Percentiles rank a stretch among this genome's conserved stretches.
phyloP scores from a whole-genome alignment of 1,140 invertebrate genomes.

The Hermatobates lingyangjiaoensis region DNA sequence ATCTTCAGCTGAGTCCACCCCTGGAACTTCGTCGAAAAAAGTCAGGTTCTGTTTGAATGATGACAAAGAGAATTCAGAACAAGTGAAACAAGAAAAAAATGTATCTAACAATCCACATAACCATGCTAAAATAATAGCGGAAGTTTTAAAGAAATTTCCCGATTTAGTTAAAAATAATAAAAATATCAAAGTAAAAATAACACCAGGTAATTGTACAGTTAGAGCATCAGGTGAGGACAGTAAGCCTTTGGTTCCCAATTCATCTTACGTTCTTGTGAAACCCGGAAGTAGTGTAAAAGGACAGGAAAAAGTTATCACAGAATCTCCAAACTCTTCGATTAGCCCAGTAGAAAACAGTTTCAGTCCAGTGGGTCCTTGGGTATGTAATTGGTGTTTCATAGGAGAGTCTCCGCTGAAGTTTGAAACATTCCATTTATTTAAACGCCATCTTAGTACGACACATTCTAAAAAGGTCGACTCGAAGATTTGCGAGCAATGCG shows the following conservation, averaged over 20 bases:
- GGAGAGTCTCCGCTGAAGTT: constrained; percentile 44
- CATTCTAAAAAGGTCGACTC: constrained; percentile 62
- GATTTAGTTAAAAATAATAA: constrained; percentile 69
- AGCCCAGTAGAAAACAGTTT: constrained; percentile 8
- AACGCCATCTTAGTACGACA: constrained; percentile 59
- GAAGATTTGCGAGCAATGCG: constrained; percentile 66
- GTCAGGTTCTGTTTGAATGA: constrained; percentile 27
- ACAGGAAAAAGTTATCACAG: background rate
- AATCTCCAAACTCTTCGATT: background rate
- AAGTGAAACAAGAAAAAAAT: constrained; percentile 24
- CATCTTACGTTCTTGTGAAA: constrained; percentile 32
- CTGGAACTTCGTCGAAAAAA: constrained; percentile 20
- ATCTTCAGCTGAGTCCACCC: constrained; percentile 5
- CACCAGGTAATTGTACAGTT: constrained; percentile 33
- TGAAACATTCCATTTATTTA: constrained; percentile 51
- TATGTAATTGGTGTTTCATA: constrained; percentile 43
- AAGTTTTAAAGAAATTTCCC: constrained; percentile 52
- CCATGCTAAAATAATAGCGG: constrained; percentile 59
- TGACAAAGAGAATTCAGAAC: constrained; percentile 28
- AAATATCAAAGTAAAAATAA: constrained; percentile 69
- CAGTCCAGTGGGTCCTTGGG: constrained; percentile 39
- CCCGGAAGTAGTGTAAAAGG: constrained; percentile 18
- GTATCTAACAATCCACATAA: constrained; percentile 31
- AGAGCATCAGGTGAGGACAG: constrained; percentile 18
- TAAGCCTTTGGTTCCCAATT: constrained; percentile 24